These are phyloP conservation scores for Paelopatides confundens DNA, from an alignment of 53 echinoderm and acorn worm species.

Conservation along the genomic window DNA sequence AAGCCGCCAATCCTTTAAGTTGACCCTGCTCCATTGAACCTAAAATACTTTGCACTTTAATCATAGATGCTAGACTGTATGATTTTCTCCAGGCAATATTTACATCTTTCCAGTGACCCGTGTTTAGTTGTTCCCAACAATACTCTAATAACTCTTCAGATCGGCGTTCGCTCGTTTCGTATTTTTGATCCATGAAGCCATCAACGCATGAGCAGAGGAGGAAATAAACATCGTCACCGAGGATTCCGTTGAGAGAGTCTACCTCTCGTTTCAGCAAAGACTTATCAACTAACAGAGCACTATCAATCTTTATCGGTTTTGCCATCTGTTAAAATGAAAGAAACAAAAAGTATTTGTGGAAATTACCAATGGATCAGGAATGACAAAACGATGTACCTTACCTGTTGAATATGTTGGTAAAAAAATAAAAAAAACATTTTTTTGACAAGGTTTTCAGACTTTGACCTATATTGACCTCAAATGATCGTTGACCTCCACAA, in stretches of 20 bases:
- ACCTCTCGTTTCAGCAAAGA: not conserved
- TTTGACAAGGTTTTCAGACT: too few species aligned
- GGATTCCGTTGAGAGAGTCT: not conserved
- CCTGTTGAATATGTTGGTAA: too few species aligned
- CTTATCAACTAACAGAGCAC: not conserved
- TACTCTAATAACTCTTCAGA: slow-evolving; percentile 75
- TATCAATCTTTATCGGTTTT: not conserved
- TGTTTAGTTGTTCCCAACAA: slow-evolving; percentile 93
- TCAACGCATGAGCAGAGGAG: not conserved
- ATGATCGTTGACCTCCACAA: too few species aligned
- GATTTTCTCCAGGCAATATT: slow-evolving; percentile 82
- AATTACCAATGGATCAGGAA: too few species aligned
- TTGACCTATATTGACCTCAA: too few species aligned
- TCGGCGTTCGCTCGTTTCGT: not conserved
- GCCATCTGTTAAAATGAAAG: not conserved
- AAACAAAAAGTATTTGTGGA: too few species aligned
- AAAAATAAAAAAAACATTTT: too few species aligned
- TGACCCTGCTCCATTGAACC: not conserved
- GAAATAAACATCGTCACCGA: not conserved
- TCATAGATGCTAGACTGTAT: slow-evolving; percentile 72
- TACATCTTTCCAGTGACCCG: slow-evolving; percentile 97
- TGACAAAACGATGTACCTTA: too few species aligned
- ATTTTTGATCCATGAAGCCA: not conserved
- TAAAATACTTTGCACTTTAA: slow-evolving; percentile 60
- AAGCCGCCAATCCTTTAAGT: not conserved